Evolutionary conservation across 1,140 invertebrate genomes (phyloP).

Genomic region (Pseudomyrmex cubaensis): DNA sequence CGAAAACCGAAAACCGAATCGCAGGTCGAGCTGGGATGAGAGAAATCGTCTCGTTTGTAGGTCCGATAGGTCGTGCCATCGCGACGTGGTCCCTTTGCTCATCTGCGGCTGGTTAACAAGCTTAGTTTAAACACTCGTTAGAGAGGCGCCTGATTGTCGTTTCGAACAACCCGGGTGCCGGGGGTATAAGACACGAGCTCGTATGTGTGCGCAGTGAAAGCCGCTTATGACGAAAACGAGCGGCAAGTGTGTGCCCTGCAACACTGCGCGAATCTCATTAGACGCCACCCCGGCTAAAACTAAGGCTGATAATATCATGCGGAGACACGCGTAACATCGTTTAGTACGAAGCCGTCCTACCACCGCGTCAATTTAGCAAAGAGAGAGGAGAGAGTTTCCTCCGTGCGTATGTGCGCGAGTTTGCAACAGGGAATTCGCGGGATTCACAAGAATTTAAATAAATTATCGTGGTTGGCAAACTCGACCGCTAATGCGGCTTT

Average conservation of each 20-base stretch:
- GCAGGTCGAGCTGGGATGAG: neutral
- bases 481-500: constrained; percentile 29
- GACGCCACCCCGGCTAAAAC: constrained; percentile 11
- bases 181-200: constrained; percentile 30
- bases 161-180: constrained; percentile 56
- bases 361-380: neutral
- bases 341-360: constrained; percentile 1
- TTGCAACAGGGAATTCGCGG: neutral
- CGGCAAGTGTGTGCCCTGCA: constrained; percentile 39
- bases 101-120: constrained; percentile 72
- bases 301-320: constrained; percentile 57
- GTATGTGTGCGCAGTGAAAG: constrained; percentile 33
- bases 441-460: constrained; percentile 42
- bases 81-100: constrained; percentile 52
- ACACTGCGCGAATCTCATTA: constrained; percentile 55
- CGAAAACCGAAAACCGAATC: neutral
- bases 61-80: constrained; percentile 16
- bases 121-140: constrained; percentile 78
- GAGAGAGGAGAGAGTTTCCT: neutral
- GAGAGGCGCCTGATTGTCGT: constrained; percentile 71
- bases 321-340: constrained; percentile 53
- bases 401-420: neutral
- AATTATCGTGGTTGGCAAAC: constrained; percentile 44
- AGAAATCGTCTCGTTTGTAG: constrained; percentile 8
- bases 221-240: constrained; percentile 70